Conservation (phyloP, 2,888 invertebrate genomes). For the Conistra vaccinii region DNA sequence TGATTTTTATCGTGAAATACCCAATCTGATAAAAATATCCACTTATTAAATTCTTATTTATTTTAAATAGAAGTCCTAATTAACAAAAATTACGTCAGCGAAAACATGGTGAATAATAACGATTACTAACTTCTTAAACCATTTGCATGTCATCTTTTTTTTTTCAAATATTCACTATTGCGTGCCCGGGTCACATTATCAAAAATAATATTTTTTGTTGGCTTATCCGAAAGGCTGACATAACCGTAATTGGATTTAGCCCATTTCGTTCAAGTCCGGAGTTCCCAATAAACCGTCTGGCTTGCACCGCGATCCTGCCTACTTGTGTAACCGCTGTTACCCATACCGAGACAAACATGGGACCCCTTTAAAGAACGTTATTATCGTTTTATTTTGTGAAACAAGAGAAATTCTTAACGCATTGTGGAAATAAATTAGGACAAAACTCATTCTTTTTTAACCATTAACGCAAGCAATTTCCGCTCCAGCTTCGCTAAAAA, state of each 20-base stretch:
- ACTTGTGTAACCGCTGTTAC: constrained; percentile 51
- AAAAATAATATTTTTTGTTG: constrained; percentile 72
- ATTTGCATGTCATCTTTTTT: constrained; percentile 33
- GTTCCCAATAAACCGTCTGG: constrained; percentile 63
- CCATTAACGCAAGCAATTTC: constrained; percentile 41
- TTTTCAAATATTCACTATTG: constrained; percentile 48
- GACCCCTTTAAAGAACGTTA: constrained; percentile 5
- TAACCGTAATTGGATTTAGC: constrained; percentile 70
- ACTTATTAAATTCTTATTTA: constrained; percentile 6
- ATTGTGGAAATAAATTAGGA: constrained; percentile 44
- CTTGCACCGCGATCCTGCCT: constrained; percentile 50
- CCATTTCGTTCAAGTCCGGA: constrained; percentile 64
- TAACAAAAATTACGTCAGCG: too few species aligned
- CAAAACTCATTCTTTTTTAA: constrained; percentile 32
- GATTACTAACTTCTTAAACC: neutral
- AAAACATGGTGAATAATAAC: neutral
- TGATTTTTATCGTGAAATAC: constrained; percentile 14
- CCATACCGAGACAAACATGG: constrained; percentile 31
- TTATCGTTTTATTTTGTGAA: constrained; percentile 18
- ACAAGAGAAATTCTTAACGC: constrained; percentile 18
- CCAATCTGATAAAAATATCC: neutral
- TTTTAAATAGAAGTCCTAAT: neutral
- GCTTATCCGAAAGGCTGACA: constrained; percentile 65
- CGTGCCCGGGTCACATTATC: constrained; percentile 60
- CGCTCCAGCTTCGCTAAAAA: constrained; percentile 23